phyloP scores from a whole-genome alignment of 2,888 invertebrate genomes.

The Agrotis segetum region DNA sequence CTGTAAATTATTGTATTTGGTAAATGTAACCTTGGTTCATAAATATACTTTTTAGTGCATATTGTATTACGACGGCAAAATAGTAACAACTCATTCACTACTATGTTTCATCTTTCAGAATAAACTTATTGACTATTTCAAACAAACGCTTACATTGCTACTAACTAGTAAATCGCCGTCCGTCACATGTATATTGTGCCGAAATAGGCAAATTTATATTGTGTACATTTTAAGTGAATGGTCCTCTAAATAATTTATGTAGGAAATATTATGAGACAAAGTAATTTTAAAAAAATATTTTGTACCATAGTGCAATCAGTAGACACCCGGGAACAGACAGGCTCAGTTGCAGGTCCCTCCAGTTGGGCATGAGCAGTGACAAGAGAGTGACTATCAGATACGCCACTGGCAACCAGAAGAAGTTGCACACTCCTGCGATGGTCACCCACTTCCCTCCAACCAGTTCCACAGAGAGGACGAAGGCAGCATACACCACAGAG shows the following conservation, averaged over 20 bases:
- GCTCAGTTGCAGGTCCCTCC: slow-evolving; percentile 93
- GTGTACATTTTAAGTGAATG: neutral
- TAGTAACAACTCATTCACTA: slow-evolving; percentile 2
- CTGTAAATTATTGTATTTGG: slow-evolving; percentile 80
- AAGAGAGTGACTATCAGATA: slow-evolving; percentile 94
- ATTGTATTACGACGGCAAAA: neutral
- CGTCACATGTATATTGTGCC: neutral
- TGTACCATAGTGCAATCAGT: slow-evolving; percentile 92
- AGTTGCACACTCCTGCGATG: slow-evolving; percentile 95
- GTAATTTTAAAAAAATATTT: slow-evolving; percentile 65
- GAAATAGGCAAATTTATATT: neutral
- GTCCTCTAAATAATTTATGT: neutral
- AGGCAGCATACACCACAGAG: slow-evolving; percentile 95
- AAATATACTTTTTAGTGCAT: slow-evolving; percentile 8
- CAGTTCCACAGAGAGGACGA: slow-evolving; percentile 95
- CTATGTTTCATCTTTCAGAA: slow-evolving; percentile 26
- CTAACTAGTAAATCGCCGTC: neutral
- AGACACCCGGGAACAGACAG: slow-evolving; percentile 94
- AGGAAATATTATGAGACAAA: too few species aligned
- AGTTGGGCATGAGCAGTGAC: slow-evolving; percentile 93
- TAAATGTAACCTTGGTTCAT: neutral
- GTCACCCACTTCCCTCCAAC: slow-evolving; percentile 95
- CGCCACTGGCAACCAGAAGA: slow-evolving; percentile 94
- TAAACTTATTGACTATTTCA: slow-evolving; percentile 24
- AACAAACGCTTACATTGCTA: slow-evolving; percentile 20